Conservation (phyloP, 1,140 invertebrate genomes). For the Habropoda laboriosa region DNA sequence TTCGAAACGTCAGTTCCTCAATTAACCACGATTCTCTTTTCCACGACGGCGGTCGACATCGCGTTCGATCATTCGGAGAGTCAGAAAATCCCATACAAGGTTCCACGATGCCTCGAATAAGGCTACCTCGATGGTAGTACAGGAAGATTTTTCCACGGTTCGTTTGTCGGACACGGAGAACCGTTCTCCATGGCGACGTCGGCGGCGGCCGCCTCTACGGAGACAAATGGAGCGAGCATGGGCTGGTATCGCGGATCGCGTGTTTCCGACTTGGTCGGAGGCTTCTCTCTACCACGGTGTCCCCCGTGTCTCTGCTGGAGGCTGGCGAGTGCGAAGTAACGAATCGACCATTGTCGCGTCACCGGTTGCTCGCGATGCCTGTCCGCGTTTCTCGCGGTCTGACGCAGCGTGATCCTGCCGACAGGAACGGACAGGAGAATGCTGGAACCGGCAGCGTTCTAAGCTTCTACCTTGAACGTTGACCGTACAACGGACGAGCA, state of each 20-base stretch:
- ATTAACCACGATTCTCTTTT: not conserved
- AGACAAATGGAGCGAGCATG: slow-evolving; percentile 61
- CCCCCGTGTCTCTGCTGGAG: slow-evolving; percentile 21
- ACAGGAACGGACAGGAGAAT: slow-evolving; percentile 47
- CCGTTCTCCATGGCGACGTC: slow-evolving; percentile 1
- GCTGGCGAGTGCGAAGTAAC: slow-evolving; percentile 60
- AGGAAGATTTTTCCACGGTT: slow-evolving; percentile 37
- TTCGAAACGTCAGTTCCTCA: too few species aligned
- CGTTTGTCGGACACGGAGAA: slow-evolving; percentile 18
- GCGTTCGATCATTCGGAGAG: not conserved
- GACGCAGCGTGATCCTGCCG: slow-evolving; percentile 38
- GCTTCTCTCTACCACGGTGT: slow-evolving; percentile 23
- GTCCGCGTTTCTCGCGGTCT: slow-evolving; percentile 13
- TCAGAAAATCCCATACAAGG: slow-evolving; percentile 15
- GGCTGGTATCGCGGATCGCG: slow-evolving; percentile 53
- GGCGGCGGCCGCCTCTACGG: slow-evolving; percentile 51
- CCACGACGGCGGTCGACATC: not conserved
- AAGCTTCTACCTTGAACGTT: not conserved
- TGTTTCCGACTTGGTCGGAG: slow-evolving; percentile 10
- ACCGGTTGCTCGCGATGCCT: slow-evolving; percentile 24
- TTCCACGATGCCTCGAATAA: slow-evolving; percentile 32
- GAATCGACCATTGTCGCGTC: slow-evolving; percentile 71
- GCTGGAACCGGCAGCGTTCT: slow-evolving; percentile 10
- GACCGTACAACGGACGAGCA: not conserved
- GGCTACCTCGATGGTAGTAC: slow-evolving; percentile 12